Percentiles rank a stretch among this genome's conserved stretches.
These are phyloP conservation scores for Labeo catla DNA, from an alignment of 2,113 vertebrate genomes.

Conservation along the genomic window DNA sequence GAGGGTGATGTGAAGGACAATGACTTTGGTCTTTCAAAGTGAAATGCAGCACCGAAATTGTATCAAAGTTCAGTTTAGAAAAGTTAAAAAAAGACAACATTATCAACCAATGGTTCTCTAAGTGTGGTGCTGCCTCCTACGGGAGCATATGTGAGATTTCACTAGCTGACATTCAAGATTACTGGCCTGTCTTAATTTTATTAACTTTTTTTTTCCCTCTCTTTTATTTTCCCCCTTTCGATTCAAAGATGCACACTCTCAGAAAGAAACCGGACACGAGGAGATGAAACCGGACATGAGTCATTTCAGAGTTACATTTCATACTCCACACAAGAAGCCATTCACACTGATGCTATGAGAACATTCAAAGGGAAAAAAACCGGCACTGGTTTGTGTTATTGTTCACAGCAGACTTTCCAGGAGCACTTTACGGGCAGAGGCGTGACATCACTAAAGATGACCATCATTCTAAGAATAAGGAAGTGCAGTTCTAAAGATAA, in stretches of 20 bases:
- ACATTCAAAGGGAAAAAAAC: background rate
- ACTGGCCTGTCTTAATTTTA: background rate
- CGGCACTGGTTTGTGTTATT: conserved; percentile 3
- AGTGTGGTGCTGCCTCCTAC: background rate
- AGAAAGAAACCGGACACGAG: background rate
- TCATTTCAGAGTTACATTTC: background rate
- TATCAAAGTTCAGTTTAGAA: background rate
- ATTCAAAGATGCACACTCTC: background rate
- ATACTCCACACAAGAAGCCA: background rate
- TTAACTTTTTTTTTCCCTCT: background rate
- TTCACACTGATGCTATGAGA: background rate
- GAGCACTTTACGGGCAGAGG: conserved; percentile 13
- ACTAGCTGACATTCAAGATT: background rate
- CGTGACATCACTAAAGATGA: background rate
- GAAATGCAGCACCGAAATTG: background rate
- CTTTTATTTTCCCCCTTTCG: background rate
- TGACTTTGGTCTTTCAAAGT: background rate
- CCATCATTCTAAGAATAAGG: conserved; percentile 18
- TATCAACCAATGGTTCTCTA: background rate
- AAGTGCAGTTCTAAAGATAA: background rate
- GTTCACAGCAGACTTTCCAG: conserved; percentile 17
- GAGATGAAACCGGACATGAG: conserved; percentile 5
- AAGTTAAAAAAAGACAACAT: background rate
- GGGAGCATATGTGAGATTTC: background rate
- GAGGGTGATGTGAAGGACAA: background rate